Evolutionary conservation across 2,113 vertebrate genomes (phyloP), one percentile per base, ranked within the genome.

Genomic region (Brevimyrus niger): DNA sequence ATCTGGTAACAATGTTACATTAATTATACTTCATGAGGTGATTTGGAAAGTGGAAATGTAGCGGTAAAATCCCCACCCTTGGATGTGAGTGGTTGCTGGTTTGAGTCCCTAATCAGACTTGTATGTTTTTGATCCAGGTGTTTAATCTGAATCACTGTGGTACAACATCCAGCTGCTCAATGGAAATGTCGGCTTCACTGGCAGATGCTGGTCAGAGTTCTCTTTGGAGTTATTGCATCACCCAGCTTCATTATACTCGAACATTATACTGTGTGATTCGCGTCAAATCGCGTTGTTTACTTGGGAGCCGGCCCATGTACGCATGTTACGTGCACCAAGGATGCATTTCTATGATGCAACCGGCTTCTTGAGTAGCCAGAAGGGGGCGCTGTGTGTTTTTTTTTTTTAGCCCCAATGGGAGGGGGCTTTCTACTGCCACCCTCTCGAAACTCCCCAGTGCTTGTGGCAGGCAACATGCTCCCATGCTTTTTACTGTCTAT

Each of bases 381-480:
- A 17, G 21, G 82, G 44, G 21, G 82, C 3, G 19, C 80, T 10
- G 4, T 84, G 80, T 47, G 19, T 76, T 19, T 84, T 82, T n/a
- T n/a, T n/a, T n/a, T n/a, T n/a, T n/a, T 4, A 27, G 61, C 27
- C 89, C 53, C 87, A 65, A 61, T 69, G 61, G 65, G 89, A 89
- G 19, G 55, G 73, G 15, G 4, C 31, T 50, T 85, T 65, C 38
- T 38, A 46, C 38, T 21, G 87, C 46, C 38, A 86, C 58, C 47
- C 55, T 89, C 87, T 84, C 51, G 80, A 91, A 92, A 91, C 61
- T 87, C 90, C 90, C 86, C 87, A 88, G 80, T 89, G 84, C 90
- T 91, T 90, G 90, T 86, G 87, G 21, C 51, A 61, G 87, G 91
- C 91, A 88, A 87, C 80, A 17, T 53, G 55, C 76, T 85, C 88